These are phyloP conservation scores for Ornithoptera alexandrae DNA, from an alignment of 2,888 invertebrate species.

Conservation along the genomic window DNA sequence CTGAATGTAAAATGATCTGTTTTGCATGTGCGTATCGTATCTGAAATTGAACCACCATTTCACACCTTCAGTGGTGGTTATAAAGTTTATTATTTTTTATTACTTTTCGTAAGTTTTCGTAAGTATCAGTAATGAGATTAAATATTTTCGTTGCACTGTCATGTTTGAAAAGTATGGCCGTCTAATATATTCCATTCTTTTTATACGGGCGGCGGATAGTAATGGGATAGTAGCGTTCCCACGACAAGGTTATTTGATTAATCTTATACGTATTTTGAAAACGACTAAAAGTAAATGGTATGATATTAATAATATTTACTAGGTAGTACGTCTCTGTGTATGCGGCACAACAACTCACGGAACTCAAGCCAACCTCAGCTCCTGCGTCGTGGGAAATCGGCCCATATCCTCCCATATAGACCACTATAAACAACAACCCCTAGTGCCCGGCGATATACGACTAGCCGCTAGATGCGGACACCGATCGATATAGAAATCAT, in stretches of 20 bases:
- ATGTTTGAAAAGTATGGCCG: slow-evolving; percentile 62
- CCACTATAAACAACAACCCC: no score
- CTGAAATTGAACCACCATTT: slow-evolving; percentile 42
- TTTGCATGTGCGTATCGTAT: slow-evolving; percentile 70
- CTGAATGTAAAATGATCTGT: slow-evolving; percentile 54
- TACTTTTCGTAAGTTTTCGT: slow-evolving; percentile 42
- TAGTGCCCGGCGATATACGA: no score
- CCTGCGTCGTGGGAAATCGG: no score
- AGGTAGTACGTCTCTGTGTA: no score
- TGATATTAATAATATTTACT: no score
- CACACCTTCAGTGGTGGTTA: slow-evolving; percentile 50
- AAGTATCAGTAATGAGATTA: slow-evolving; percentile 74
- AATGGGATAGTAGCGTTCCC: slow-evolving; percentile 36
- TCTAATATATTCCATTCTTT: slow-evolving; percentile 53
- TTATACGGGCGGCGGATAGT: slow-evolving; percentile 51
- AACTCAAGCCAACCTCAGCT: no score
- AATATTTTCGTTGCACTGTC: slow-evolving; percentile 75
- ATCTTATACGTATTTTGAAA: no score
- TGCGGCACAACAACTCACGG: no score
- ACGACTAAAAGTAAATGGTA: no score
- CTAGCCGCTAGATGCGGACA: no score
- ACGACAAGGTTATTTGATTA: slow-evolving; percentile 30
- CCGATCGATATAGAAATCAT: no score
- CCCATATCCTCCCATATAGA: no score
- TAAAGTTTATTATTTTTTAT: slow-evolving; percentile 15